Evolutionary conservation across 2,888 invertebrate species (phyloP), one percentile per base, ranked within the genome.

Genomic region (Meliscaeva auricollis): DNA sequence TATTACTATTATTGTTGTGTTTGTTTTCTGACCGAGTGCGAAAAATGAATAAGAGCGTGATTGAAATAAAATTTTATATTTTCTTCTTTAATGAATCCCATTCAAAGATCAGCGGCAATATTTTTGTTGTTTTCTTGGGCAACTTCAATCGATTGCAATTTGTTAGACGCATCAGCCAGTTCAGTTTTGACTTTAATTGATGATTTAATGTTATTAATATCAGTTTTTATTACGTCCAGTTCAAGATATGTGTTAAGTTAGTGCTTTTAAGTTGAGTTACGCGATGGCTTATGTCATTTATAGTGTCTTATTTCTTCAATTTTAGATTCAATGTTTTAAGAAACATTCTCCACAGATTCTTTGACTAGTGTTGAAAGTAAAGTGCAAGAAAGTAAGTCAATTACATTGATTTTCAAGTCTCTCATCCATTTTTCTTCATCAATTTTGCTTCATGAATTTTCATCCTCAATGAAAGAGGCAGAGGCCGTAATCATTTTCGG

Each of bases 311-410:
- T 46, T 46, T 46, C 5, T 4, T 0, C 15, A 17, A 46, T 46
- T 46, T 46, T 46, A 17, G 46, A 17, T 46, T 46, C 46, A 17
- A 46, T 46, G 46, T 46, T 46, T 46, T 46, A 3, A 38, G 26
- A 3, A 3, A 26, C 26, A 26, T 26, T 26, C 4, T 26, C 26
- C 4, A 4, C 26, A 4, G 26, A 26, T 26, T 26, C 4, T 26
- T 26, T 26, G 2, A 26, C 4, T 26, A 3, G 26, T 26, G 26
- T 26, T 26, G 26, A 3, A 26, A 26, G 26, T 26, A 26, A 26
- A 26, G 26, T n/a, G n/a, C n/a, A n/a, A n/a, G n/a, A n/a, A 26
- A 26, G 4, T 26, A 3, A 26, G 2, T 26, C 3, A 26, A 2
- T 26, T 26, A 26, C 26, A 3, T 26, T 26, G 26, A 3, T 26